Evolutionary conservation across 2,888 invertebrate genomes (phyloP).

Genomic region (Apoda limacodes): DNA sequence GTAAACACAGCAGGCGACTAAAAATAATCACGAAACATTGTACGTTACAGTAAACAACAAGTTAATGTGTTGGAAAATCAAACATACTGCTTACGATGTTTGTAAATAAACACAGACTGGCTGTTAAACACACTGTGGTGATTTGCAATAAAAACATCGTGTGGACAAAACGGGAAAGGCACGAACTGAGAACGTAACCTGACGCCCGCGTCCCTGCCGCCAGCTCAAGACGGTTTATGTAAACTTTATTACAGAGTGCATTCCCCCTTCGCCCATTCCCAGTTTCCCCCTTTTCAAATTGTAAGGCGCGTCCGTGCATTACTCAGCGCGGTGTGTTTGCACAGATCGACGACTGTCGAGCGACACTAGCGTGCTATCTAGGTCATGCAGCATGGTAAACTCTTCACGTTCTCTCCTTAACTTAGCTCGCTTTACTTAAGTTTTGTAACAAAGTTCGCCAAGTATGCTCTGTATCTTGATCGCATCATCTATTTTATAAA

Average conservation of each 20-base stretch:
- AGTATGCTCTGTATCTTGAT: slow-evolving; percentile 7
- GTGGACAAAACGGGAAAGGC: slow-evolving; percentile 39
- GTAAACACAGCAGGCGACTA: too few relatives aligned
- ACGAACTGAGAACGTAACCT: slow-evolving; percentile 40
- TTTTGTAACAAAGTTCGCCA: slow-evolving; percentile 27
- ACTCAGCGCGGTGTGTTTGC: slow-evolving; percentile 58
- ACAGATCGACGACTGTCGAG: slow-evolving; percentile 55
- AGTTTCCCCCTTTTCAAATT: slow-evolving; percentile 33
- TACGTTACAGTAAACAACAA: slow-evolving; percentile 45
- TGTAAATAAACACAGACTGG: slow-evolving; percentile 47
- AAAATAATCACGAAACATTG: too few relatives aligned
- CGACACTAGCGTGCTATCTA: slow-evolving; percentile 35
- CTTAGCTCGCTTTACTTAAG: slow-evolving; percentile 38
- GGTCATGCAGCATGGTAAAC: slow-evolving; percentile 52
- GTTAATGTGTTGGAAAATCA: slow-evolving; percentile 45
- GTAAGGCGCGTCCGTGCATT: slow-evolving; percentile 58
- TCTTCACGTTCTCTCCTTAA: slow-evolving; percentile 39
- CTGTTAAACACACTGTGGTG: slow-evolving; percentile 52
- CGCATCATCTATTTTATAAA: too few relatives aligned
- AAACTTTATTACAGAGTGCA: slow-evolving; percentile 64
- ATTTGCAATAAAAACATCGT: slow-evolving; percentile 58
- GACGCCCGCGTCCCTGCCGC: too few relatives aligned
- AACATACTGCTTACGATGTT: slow-evolving; percentile 41
- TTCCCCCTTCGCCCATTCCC: slow-evolving; percentile 27
- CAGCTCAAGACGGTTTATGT: slow-evolving; percentile 43